A percentile compares a stretch with the other conserved stretches of the same genome.
Evolutionary conservation across 2,797 vertebrate genomes (phyloP).

Genomic region (Myotis findleyi): DNA sequence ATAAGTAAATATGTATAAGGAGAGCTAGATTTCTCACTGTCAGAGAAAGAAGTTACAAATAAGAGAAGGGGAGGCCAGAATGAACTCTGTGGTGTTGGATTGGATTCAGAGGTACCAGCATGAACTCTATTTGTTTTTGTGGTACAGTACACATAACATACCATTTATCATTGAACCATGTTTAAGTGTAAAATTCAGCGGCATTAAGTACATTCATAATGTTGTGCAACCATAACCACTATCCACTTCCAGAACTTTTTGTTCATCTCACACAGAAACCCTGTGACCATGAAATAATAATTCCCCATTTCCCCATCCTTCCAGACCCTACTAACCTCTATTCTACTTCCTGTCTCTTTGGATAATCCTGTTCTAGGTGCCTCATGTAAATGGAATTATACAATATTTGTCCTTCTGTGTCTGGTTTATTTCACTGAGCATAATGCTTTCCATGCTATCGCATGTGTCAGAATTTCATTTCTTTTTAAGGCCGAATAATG

Average conservation of each 20-base stretch:
- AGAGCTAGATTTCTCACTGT: neutral
- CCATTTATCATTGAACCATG: neutral
- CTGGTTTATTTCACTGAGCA: neutral
- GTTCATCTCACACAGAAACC: neutral
- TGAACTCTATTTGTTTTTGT: neutral
- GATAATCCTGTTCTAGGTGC: neutral
- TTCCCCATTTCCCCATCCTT: neutral
- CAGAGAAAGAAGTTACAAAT: neutral
- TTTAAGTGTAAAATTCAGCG: neutral
- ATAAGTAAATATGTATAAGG: neutral
- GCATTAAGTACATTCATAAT: neutral
- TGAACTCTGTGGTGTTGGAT: neutral
- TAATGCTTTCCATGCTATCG: neutral
- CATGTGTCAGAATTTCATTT: neutral
- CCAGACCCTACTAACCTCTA: neutral
- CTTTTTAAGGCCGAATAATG: conserved; percentile 12
- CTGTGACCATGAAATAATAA: conserved; percentile 2
- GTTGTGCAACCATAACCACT: neutral
- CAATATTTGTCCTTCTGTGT: neutral
- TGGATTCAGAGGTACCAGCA: neutral
- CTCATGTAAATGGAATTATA: neutral
- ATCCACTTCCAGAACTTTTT: conserved; percentile 1
- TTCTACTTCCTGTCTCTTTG: neutral
- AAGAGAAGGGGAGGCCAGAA: neutral
- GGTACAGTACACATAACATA: neutral